Evolutionary conservation across 2,797 vertebrate species (phyloP).

Genomic region (Periparus ater): DNA sequence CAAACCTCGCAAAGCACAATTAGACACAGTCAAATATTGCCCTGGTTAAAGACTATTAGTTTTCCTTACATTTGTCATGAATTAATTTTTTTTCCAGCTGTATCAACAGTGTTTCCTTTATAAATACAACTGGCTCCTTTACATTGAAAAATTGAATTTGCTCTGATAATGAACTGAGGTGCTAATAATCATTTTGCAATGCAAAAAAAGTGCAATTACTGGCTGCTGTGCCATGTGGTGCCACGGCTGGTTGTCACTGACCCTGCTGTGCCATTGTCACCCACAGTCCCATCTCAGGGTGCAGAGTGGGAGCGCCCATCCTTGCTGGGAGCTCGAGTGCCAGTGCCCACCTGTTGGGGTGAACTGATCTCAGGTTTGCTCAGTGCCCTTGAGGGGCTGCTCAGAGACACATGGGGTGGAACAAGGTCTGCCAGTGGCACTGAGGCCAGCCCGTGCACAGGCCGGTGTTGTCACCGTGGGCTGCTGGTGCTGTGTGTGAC

Average conservation of each 20-base stretch:
- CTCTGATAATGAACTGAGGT: constrained; percentile 73
- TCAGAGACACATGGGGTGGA: fast-evolving
- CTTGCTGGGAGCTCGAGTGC: not conserved
- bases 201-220: constrained; percentile 68
- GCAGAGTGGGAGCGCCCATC: fast-evolving
- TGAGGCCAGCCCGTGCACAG: fast-evolving
- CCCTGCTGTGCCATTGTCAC: not conserved
- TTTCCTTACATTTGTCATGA: constrained; percentile 71
- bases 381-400: fast-evolving
- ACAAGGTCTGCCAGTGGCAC: not conserved
- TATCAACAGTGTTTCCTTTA: constrained; percentile 72
- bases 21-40: constrained; percentile 74
- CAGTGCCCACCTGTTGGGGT: fast-evolving
- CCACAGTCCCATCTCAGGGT: too few species aligned
- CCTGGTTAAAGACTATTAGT: constrained; percentile 76
- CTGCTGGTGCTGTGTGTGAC: fast-evolving
- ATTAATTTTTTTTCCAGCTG: constrained; percentile 71
- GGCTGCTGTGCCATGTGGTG: not conserved
- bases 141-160: constrained; percentile 74
- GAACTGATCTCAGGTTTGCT: not conserved
- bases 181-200: constrained; percentile 74
- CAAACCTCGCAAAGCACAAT: constrained; percentile 63
- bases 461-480: fast-evolving
- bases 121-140: constrained; percentile 60
- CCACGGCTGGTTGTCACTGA: not conserved